Percentiles rank a stretch among this genome's conserved stretches.
Conservation (phyloP, 2,888 invertebrate genomes). For the Drosophila neonasuta region DNA sequence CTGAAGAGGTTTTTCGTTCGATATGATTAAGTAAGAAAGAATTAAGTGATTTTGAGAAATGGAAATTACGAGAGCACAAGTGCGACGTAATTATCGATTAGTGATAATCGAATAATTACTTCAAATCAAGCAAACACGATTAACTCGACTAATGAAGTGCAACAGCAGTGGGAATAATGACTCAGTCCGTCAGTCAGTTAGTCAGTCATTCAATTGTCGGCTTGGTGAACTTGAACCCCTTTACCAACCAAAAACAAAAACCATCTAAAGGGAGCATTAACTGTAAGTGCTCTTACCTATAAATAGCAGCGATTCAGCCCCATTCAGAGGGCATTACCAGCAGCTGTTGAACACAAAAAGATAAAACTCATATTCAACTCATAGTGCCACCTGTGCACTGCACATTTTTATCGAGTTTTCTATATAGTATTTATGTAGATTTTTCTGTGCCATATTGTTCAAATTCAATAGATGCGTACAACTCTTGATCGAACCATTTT, state of each 20-base stretch:
- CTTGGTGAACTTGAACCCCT: slow-evolving; percentile 42
- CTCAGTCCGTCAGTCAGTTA: background rate
- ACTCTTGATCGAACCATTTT: no score
- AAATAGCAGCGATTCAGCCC: slow-evolving; percentile 26
- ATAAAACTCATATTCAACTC: background rate
- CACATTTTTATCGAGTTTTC: background rate
- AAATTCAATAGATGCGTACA: no score
- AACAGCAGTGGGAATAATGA: slow-evolving; percentile 13
- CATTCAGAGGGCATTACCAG: slow-evolving; percentile 31
- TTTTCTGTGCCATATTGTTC: no score
- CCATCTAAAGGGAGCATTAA: slow-evolving; percentile 29
- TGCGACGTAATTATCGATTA: slow-evolving; percentile 29
- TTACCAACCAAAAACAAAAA: no score
- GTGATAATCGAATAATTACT: slow-evolving; percentile 40
- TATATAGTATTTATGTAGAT: background rate
- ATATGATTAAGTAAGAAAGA: no score
- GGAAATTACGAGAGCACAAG: slow-evolving; percentile 6
- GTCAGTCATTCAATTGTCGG: background rate
- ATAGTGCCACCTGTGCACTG: slow-evolving; percentile 20
- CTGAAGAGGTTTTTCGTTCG: no score
- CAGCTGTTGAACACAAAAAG: slow-evolving; percentile 35
- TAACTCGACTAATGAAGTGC: slow-evolving; percentile 34
- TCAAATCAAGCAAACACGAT: slow-evolving; percentile 27
- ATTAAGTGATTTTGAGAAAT: slow-evolving; percentile 7
- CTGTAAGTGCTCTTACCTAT: slow-evolving; percentile 23